These are phyloP conservation scores for Drosophila meridiana DNA, from an alignment of 2,888 invertebrate genomes.

Conservation along the genomic window DNA sequence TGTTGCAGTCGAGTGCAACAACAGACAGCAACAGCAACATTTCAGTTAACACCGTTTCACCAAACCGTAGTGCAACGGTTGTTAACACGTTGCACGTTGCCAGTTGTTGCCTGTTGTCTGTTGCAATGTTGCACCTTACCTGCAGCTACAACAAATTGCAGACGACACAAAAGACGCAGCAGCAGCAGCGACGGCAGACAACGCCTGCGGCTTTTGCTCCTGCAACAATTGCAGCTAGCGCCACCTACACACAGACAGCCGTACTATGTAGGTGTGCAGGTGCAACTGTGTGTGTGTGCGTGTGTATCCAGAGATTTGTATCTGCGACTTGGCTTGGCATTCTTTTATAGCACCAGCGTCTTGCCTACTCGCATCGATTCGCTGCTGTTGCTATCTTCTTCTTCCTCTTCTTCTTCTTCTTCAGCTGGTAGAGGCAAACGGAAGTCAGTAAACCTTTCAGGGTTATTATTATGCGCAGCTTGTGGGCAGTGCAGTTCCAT, in stretches of 20 bases:
- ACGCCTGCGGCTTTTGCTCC: conserved; percentile 64
- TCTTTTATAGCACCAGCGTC: conserved; percentile 43
- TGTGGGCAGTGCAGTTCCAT: conserved; percentile 67
- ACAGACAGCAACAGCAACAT: conserved; percentile 60
- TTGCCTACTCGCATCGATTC: conserved; percentile 10
- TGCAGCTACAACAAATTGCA: conserved; percentile 71
- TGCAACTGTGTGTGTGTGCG: conserved; percentile 13
- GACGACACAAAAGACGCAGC: conserved; percentile 61
- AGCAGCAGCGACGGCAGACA: conserved; percentile 53
- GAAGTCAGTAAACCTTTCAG: conserved; percentile 82
- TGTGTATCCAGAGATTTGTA: conserved; percentile 51
- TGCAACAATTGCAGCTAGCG: conserved; percentile 58
- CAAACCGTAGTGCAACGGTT: conserved; percentile 74
- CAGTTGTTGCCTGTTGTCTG: conserved; percentile 21
- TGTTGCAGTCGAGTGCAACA: conserved; percentile 45
- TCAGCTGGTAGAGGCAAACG: conserved; percentile 47
- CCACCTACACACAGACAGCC: conserved; percentile 66
- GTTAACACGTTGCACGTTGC: conserved; percentile 60
- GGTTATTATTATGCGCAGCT: conserved; percentile 78
- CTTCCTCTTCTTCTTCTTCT: neutral
- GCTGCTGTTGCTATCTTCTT: conserved; percentile 6
- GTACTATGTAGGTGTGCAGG: conserved; percentile 36
- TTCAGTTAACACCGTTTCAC: conserved; percentile 71
- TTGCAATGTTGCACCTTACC: conserved; percentile 52
- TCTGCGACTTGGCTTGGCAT: conserved; percentile 55